Percentiles rank a stretch among this genome's conserved stretches.
These are phyloP conservation scores for Coleophora deauratella DNA, from an alignment of 2,888 invertebrate species.

Conservation along the genomic window DNA sequence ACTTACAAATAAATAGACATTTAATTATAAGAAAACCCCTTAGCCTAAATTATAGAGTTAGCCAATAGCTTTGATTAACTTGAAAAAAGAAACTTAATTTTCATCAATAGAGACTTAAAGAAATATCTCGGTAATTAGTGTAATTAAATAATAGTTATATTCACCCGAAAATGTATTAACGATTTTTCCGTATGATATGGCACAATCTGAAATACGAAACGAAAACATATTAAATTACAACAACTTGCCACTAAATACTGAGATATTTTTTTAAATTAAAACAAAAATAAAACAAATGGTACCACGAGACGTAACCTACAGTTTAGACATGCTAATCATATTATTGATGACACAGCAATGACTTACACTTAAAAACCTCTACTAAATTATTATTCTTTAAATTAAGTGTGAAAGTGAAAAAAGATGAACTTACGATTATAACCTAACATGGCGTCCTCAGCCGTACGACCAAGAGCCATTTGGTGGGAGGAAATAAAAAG, in stretches of 20 bases:
- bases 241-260: slow-evolving; percentile 44
- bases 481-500: slow-evolving; percentile 68
- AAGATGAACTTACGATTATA: slow-evolving; percentile 44
- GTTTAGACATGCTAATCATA: slow-evolving; percentile 61
- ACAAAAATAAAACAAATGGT: slow-evolving; percentile 35
- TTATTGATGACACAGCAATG: slow-evolving; percentile 73
- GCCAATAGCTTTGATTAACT: slow-evolving; percentile 34
- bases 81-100: slow-evolving; percentile 25
- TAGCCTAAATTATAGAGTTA: slow-evolving; percentile 49
- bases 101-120: slow-evolving; percentile 14
- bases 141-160: slow-evolving; percentile 21
- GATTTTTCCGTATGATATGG: slow-evolving; percentile 45
- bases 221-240: not conserved
- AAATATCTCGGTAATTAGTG: slow-evolving; percentile 47
- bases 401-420: slow-evolving; percentile 39
- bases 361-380: slow-evolving; percentile 57
- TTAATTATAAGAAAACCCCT: slow-evolving; percentile 57
- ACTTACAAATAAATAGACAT: slow-evolving; percentile 68
- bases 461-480: slow-evolving; percentile 52
- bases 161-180: slow-evolving; percentile 21
- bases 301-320: slow-evolving; percentile 41
- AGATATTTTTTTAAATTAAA: slow-evolving; percentile 25
- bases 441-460: slow-evolving; percentile 56
- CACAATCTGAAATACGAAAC: slow-evolving; percentile 36
- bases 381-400: slow-evolving; percentile 46